Evolutionary conservation across 1,140 invertebrate genomes (phyloP).

Genomic region (Drosophila serrata): DNA sequence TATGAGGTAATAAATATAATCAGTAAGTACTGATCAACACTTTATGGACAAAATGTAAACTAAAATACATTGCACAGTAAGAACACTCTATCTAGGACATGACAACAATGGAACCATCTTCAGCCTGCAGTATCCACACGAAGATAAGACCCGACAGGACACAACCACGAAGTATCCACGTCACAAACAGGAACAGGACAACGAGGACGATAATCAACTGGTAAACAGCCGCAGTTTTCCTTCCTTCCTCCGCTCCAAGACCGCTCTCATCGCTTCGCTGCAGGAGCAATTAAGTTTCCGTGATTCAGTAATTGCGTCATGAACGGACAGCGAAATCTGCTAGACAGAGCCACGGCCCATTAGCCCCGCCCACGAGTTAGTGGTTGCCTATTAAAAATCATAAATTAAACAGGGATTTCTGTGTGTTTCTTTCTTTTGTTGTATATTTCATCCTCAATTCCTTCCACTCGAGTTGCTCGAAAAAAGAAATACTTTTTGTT

Average conservation of each 20-base stretch:
- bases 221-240: conserved; percentile 25
- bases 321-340: conserved; percentile 24
- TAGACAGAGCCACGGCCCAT: conserved; percentile 29
- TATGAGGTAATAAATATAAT: too few species aligned
- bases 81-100: background rate
- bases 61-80: too few species aligned
- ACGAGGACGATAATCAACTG: conserved; percentile 39
- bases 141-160: conserved; percentile 6
- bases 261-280: conserved; percentile 1
- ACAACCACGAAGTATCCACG: conserved; percentile 26
- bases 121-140: background rate
- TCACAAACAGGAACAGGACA: conserved; percentile 33
- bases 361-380: conserved; percentile 17
- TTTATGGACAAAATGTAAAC: background rate
- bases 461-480: background rate
- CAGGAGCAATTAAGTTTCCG: conserved; percentile 37
- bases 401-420: conserved; percentile 24
- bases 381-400: conserved; percentile 42
- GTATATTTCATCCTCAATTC: conserved; percentile 1
- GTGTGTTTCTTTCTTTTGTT: conserved; percentile 3
- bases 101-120: background rate
- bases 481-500: conserved; percentile 1
- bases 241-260: conserved; percentile 2
- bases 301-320: conserved; percentile 36
- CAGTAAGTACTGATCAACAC: background rate